These are phyloP conservation scores for Lethocerus indicus DNA, from an alignment of 1,140 invertebrate species.

Conservation along the genomic window DNA sequence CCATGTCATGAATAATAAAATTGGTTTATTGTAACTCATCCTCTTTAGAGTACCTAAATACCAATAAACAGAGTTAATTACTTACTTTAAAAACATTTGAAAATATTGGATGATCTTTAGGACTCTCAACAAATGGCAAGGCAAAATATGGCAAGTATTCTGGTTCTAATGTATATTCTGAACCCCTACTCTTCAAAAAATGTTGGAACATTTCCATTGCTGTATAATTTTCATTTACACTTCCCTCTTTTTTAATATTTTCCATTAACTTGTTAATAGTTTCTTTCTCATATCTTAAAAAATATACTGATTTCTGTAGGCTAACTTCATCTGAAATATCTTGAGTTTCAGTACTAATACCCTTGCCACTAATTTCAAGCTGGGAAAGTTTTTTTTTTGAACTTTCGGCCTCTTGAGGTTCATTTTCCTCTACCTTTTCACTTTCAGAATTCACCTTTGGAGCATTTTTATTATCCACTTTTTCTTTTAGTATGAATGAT, in stretches of 20 bases:
- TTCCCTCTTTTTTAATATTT: not conserved
- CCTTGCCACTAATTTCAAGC: not conserved
- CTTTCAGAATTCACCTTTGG: not conserved
- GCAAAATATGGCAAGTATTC: constrained; percentile 39
- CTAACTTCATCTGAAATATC: not conserved
- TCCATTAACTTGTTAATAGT: not conserved
- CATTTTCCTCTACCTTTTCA: not conserved
- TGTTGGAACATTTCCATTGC: constrained; percentile 31
- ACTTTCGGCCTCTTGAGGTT: not conserved
- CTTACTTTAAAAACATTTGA: constrained; percentile 33
- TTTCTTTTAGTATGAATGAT: not conserved
- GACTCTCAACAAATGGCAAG: constrained; percentile 35
- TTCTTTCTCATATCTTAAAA: not conserved
- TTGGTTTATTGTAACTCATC: not conserved
- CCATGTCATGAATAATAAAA: not conserved
- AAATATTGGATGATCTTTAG: constrained; percentile 34
- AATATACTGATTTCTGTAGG: not conserved
- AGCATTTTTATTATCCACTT: constrained; percentile 7
- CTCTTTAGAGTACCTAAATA: constrained; percentile 14
- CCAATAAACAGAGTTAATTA: constrained; percentile 5
- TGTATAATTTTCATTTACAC: not conserved
- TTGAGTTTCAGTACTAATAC: constrained; percentile 9
- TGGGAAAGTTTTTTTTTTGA: not conserved
- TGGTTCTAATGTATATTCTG: constrained; percentile 30
- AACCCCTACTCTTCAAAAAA: constrained; percentile 33